Base-by-base conservation (phyloP, 2,113 vertebrate species). In the Laticauda laticaudata region DNA sequence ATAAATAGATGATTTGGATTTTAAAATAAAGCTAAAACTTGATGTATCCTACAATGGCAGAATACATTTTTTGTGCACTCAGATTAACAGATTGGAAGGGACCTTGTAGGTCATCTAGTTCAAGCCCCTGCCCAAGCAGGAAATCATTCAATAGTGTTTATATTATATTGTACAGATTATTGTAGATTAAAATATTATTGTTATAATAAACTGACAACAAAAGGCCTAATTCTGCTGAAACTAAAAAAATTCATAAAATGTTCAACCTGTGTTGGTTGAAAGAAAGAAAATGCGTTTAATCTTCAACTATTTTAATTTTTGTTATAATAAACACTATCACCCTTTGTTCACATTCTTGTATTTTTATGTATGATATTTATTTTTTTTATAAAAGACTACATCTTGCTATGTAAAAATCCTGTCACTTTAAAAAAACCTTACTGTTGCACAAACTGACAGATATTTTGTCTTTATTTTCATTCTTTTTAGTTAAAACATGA, bases 1-100 rank as follows among this genome's bases (percentile, higher is more conserved):
- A 97, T 96, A 59, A 97, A 96, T 97, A 97, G 97, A 96, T 97
- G 92, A 96, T 97, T 97, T 97, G 95, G 88, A 89, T 75, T 93
- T 92, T 94, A 94, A 96, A 97, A 97, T 97, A 97, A 96, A 97
- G 97, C 96, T 96, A 56, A 88, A 61, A 2, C 26, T 85, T 91
- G 81, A 95, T 95, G 95, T 86, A 95, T 91, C 53, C 88, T 88
- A 29, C 90, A 90, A n/a, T 87, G 87, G 91, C 95, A 94, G 93
- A 93, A 57, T 10, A 53, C 89, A 93, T 89, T 95, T 21, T 90
- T 90, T 93, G 45, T 15, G 85, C 48, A 51, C 9, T 51, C 48
- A 51, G 48, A 10, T 51, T 51, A 51, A 51, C 48, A 51, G 48
- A 51, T 51, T 51, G 48, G 48, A 51, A 51, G 48, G 48, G 48